phyloP scores from a whole-genome alignment of 2,113 vertebrate species.

The Tretioscincus oriximinensis region DNA sequence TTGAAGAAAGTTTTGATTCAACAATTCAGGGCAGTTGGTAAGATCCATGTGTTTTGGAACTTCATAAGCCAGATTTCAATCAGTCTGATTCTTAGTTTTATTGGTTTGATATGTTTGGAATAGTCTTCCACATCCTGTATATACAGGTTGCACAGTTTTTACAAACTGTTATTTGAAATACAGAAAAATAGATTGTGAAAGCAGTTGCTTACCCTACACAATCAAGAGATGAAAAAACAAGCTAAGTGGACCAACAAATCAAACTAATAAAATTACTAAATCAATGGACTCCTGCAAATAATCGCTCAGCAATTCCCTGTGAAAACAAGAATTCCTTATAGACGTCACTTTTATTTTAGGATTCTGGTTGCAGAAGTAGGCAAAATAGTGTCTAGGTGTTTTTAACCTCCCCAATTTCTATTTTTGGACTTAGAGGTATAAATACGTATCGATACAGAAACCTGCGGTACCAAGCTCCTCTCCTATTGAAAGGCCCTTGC shows the following conservation, averaged over 20 bases:
- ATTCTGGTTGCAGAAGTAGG: constrained; percentile 18
- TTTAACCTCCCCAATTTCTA: background rate
- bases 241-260: no score
- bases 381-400: background rate
- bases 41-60: background rate
- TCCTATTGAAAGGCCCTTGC: constrained; percentile 9
- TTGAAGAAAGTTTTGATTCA: background rate
- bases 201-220: no score
- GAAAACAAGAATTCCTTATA: constrained; percentile 24
- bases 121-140: constrained; percentile 38
- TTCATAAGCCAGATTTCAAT: background rate
- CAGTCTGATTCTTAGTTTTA: background rate
- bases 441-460: background rate
- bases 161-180: background rate
- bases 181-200: no score
- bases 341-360: background rate
- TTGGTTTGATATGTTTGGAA: background rate
- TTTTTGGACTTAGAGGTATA: background rate
- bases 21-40: background rate
- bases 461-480: background rate
- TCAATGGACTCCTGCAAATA: constrained; percentile 27
- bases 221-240: no score
- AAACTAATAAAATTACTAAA: background rate
- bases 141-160: constrained; percentile 18
- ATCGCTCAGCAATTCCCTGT: constrained; percentile 37